Evolutionary conservation across 2,888 invertebrate genomes (phyloP).

Genomic region (Lucinisca nassula): DNA sequence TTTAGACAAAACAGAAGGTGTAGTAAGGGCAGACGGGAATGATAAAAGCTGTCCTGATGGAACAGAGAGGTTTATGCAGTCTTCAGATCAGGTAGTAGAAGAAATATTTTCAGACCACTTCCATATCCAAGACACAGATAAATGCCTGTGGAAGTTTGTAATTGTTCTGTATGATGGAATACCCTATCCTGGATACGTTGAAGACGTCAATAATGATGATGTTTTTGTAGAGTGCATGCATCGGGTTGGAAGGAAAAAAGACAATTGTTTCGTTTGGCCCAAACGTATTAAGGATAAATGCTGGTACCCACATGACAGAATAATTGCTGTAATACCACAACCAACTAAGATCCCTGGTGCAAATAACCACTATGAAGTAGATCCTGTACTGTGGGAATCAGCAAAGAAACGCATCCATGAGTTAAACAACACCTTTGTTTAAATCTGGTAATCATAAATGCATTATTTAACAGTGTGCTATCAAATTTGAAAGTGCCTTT

Average conservation of each 20-base stretch:
- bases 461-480: not conserved
- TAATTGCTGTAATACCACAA: slow-evolving; percentile 2
- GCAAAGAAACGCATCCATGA: not conserved
- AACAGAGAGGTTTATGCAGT: not conserved
- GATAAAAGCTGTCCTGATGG: not conserved
- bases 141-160: slow-evolving; percentile 37
- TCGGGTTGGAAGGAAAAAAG: slow-evolving; percentile 19
- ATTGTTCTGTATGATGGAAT: slow-evolving; percentile 36
- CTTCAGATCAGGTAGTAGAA: not conserved
- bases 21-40: not conserved
- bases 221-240: slow-evolving; percentile 35
- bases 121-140: not conserved
- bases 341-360: not conserved
- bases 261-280: slow-evolving; percentile 34
- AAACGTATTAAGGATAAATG: slow-evolving; percentile 19
- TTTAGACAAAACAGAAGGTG: not conserved
- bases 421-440: not conserved
- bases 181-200: slow-evolving; percentile 38
- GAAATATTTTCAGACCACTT: not conserved
- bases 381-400: not conserved
- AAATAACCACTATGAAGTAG: not conserved
- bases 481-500: not conserved
- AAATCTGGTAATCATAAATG: not conserved
- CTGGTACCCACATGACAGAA: slow-evolving; percentile 30
- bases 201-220: slow-evolving; percentile 22